These are phyloP conservation scores for Drosophila lini DNA, from an alignment of 1,140 invertebrate species.

Conservation along the genomic window DNA sequence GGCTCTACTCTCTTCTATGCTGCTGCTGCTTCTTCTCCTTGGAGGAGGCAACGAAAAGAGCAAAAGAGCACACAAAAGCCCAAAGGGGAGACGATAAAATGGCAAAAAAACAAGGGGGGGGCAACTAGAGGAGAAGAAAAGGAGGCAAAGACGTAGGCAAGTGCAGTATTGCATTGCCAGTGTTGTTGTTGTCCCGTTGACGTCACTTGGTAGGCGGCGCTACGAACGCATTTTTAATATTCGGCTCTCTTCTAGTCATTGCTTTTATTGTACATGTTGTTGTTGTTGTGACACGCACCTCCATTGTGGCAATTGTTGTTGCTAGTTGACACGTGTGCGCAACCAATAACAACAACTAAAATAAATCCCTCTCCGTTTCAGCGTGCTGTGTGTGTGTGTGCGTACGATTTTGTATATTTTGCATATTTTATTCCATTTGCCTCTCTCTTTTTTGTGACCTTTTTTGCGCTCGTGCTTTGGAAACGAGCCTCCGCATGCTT, in stretches of 20 bases:
- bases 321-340: constrained; percentile 59
- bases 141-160: constrained; percentile 66
- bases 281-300: constrained; percentile 16
- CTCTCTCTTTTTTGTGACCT: constrained; percentile 65
- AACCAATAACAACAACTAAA: constrained; percentile 80
- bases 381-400: constrained; percentile 24
- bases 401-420: constrained; percentile 70
- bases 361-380: constrained; percentile 41
- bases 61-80: constrained; percentile 33
- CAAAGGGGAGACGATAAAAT: constrained; percentile 30
- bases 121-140: constrained; percentile 30
- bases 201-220: constrained; percentile 75
- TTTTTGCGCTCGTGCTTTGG: constrained; percentile 62
- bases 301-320: constrained; percentile 47
- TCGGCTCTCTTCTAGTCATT: constrained; percentile 24
- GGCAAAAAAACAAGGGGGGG: constrained; percentile 25
- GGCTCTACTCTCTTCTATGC: constrained; percentile 47
- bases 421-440: constrained; percentile 79
- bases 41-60: constrained; percentile 43
- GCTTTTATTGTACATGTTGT: constrained; percentile 33
- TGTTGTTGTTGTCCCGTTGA: constrained; percentile 41
- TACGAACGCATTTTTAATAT: constrained; percentile 80
- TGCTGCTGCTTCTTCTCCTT: constrained; percentile 20
- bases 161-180: constrained; percentile 35
- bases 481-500: constrained; percentile 53